Percentiles rank a stretch among this genome's conserved stretches.
phyloP scores from a whole-genome alignment of 2,888 invertebrate genomes.

The Dusona sp. region DNA sequence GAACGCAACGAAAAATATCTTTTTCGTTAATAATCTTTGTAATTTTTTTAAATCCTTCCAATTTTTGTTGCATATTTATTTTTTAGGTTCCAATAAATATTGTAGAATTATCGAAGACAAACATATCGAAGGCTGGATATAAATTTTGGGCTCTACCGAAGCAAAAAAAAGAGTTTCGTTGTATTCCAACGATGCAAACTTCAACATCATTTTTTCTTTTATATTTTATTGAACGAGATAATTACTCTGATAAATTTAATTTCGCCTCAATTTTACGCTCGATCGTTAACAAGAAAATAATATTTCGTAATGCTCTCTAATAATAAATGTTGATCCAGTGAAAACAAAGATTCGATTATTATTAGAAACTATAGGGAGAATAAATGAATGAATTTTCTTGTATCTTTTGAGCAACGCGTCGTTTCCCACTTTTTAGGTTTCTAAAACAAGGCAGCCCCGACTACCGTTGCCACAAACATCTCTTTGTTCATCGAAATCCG shows the following conservation, averaged over 20 bases:
- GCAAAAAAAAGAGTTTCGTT: too few relatives aligned
- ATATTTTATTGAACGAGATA: background rate
- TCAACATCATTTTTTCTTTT: too few relatives aligned
- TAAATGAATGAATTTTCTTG: background rate
- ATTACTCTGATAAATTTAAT: background rate
- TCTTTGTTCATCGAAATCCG: conserved; percentile 56
- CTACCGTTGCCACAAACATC: conserved; percentile 12
- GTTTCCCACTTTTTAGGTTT: conserved; percentile 28
- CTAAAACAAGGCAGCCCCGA: conserved; percentile 2
- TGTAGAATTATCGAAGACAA: too few relatives aligned
- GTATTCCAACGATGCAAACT: too few relatives aligned
- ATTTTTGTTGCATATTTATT: too few relatives aligned
- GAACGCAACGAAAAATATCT: too few relatives aligned
- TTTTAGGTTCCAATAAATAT: too few relatives aligned
- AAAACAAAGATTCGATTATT: background rate
- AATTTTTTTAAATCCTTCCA: too few relatives aligned
- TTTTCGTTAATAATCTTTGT: too few relatives aligned
- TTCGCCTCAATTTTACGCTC: background rate
- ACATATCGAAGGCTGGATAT: too few relatives aligned
- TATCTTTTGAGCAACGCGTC: background rate
- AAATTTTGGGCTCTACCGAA: too few relatives aligned
- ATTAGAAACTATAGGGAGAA: background rate
- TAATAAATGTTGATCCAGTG: background rate
- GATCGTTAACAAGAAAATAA: background rate
- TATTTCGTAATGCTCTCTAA: too few relatives aligned